Conservation (phyloP, 2,113 vertebrate species). For the Gadus chalcogrammus region DNA sequence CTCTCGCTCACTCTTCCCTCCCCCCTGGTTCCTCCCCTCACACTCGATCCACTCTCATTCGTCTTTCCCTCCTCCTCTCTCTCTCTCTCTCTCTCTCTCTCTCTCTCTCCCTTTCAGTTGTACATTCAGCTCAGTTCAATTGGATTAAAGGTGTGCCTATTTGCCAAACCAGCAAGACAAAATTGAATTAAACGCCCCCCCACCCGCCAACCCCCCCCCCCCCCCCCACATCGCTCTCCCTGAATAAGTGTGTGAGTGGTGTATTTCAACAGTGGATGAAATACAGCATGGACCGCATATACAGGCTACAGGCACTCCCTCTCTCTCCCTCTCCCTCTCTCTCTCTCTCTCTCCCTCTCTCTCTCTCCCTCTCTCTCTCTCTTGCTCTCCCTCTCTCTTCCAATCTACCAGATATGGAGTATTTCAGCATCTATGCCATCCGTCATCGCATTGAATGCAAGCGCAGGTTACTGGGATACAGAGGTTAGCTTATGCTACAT, state of each 20-base stretch:
- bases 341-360: background rate
- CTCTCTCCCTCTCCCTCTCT: background rate
- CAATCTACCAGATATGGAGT: too few species aligned
- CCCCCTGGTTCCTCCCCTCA: background rate
- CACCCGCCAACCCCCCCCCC: background rate
- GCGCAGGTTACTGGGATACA: too few species aligned
- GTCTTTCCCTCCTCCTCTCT: background rate
- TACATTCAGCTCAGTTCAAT: background rate
- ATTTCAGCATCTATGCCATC: too few species aligned
- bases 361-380: conserved; percentile 6
- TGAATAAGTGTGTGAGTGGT: background rate
- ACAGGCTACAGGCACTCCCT: background rate
- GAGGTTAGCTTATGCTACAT: too few species aligned
- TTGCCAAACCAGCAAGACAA: background rate
- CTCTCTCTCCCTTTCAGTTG: too few species aligned
- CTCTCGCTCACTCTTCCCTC: background rate
- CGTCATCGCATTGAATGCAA: too few species aligned
- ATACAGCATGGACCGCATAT: too few species aligned
- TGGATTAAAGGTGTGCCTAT: background rate
- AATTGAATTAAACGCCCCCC: background rate
- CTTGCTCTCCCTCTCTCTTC: too few species aligned
- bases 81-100: background rate
- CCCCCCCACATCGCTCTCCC: background rate
- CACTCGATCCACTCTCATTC: background rate
- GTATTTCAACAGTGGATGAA: too few species aligned